Percentiles rank a stretch among this genome's conserved stretches.
Conservation (phyloP, 2,888 invertebrate species). For the Drosophila kokeensis region DNA sequence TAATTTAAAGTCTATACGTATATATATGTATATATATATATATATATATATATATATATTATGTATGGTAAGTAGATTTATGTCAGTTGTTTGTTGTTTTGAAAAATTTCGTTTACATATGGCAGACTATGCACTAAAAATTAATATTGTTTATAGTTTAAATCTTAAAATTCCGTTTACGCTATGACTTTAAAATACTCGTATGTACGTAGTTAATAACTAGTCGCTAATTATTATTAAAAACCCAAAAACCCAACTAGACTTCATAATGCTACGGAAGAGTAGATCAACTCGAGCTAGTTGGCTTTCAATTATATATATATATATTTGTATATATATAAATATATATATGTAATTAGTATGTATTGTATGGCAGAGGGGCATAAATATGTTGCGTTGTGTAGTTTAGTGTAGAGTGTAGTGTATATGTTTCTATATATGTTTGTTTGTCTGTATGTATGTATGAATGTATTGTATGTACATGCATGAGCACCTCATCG, state of each 20-base stretch:
- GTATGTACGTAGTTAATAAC: constrained; percentile 68
- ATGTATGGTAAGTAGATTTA: constrained; percentile 69
- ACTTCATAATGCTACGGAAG: constrained; percentile 68
- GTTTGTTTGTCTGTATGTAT: constrained; percentile 29
- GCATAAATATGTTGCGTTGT: constrained; percentile 43
- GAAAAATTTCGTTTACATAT: constrained; percentile 73
- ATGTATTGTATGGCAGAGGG: constrained; percentile 43
- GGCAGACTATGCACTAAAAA: constrained; percentile 72
- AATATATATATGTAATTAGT: constrained; percentile 33
- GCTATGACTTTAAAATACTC: constrained; percentile 78
- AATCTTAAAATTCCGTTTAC: constrained; percentile 76
- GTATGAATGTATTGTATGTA: constrained; percentile 58
- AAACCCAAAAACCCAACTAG: constrained; percentile 68
- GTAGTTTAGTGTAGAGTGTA: constrained; percentile 28
- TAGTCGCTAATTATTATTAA: constrained; percentile 68
- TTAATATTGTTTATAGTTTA: constrained; percentile 55
- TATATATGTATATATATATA: constrained; percentile 42
- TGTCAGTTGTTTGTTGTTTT: constrained; percentile 59
- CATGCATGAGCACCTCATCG: constrained; percentile 62
- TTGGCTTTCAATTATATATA: constrained; percentile 46
- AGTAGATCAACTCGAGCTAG: constrained; percentile 70
- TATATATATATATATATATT: constrained; percentile 34
- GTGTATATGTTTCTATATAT: constrained; percentile 24
- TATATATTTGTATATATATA: constrained; percentile 41
- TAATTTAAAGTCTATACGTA: constrained; percentile 78